phyloP scores from a whole-genome alignment of 2,888 invertebrate species.

The Chrysotoxum bicinctum region DNA sequence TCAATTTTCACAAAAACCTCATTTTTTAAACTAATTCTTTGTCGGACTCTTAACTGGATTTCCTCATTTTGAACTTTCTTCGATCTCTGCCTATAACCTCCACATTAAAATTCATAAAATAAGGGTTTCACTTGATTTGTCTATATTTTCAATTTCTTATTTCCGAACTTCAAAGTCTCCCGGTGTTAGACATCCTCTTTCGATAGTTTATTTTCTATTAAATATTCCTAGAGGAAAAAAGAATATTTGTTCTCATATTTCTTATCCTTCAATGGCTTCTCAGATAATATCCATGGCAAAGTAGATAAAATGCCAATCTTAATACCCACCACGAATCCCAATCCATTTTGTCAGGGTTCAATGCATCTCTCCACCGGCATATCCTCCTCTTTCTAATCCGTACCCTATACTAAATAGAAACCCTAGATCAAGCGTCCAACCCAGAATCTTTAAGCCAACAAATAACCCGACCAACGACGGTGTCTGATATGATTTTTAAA shows the following conservation, averaged over 20 bases:
- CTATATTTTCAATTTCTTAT: background rate
- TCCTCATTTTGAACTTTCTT: too few species aligned
- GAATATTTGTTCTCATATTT: background rate
- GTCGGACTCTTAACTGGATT: too few species aligned
- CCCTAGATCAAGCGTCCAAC: conserved; percentile 35
- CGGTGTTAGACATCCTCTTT: too few species aligned
- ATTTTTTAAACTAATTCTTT: too few species aligned
- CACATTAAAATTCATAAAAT: too few species aligned
- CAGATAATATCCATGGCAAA: conserved; percentile 42
- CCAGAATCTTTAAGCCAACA: conserved; percentile 59
- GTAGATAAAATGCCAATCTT: conserved; percentile 43
- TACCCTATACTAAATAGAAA: background rate
- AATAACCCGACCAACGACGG: conserved; percentile 63
- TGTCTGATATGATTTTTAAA: conserved; percentile 72
- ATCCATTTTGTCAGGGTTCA: conserved; percentile 56
- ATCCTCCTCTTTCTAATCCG: background rate
- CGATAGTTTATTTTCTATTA: background rate
- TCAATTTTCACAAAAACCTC: too few species aligned
- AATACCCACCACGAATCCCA: conserved; percentile 9
- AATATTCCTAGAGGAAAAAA: background rate
- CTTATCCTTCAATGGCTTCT: background rate
- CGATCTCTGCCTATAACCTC: too few species aligned
- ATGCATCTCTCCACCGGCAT: conserved; percentile 8
- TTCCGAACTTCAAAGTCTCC: background rate
- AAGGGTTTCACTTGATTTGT: background rate